A percentile compares a stretch with the other conserved stretches of the same genome.
phyloP scores from a whole-genome alignment of 2,888 invertebrate genomes.

The Heliconius charithonia region DNA sequence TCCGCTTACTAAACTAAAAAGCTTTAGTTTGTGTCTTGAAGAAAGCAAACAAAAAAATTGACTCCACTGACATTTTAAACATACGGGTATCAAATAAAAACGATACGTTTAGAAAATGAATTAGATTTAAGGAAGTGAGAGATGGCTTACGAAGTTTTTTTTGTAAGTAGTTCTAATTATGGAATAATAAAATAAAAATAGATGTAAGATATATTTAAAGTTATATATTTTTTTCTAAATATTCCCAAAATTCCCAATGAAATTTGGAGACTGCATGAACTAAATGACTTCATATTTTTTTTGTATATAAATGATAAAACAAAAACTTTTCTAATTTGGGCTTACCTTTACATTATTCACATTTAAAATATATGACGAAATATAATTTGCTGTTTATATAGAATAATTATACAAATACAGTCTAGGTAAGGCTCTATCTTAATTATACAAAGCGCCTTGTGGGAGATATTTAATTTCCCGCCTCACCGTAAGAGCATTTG shows the following conservation, averaged over 20 bases:
- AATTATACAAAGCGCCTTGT: slow-evolving; percentile 32
- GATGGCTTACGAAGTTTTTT: background rate
- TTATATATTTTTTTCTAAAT: background rate
- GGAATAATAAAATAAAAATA: background rate
- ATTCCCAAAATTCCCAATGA: too few species aligned
- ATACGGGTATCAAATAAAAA: background rate
- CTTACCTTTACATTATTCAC: background rate
- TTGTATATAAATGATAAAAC: too few species aligned
- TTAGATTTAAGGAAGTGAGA: background rate
- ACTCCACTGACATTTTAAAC: background rate
- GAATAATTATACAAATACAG: slow-evolving; percentile 28
- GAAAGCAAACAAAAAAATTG: slow-evolving; percentile 7
- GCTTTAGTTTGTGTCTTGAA: background rate
- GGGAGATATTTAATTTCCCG: slow-evolving; percentile 34
- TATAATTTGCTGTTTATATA: slow-evolving; percentile 15
- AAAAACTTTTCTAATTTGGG: too few species aligned
- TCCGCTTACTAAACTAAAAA: background rate
- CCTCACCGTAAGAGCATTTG: slow-evolving; percentile 30
- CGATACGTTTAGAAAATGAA: background rate
- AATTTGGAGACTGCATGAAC: background rate
- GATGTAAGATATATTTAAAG: background rate
- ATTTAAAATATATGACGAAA: background rate
- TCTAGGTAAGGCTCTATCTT: slow-evolving; percentile 26
- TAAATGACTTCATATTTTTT: background rate
- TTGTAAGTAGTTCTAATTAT: background rate